These are phyloP conservation scores for Microplitis manilae DNA, from an alignment of 2,888 invertebrate species.

Conservation along the genomic window DNA sequence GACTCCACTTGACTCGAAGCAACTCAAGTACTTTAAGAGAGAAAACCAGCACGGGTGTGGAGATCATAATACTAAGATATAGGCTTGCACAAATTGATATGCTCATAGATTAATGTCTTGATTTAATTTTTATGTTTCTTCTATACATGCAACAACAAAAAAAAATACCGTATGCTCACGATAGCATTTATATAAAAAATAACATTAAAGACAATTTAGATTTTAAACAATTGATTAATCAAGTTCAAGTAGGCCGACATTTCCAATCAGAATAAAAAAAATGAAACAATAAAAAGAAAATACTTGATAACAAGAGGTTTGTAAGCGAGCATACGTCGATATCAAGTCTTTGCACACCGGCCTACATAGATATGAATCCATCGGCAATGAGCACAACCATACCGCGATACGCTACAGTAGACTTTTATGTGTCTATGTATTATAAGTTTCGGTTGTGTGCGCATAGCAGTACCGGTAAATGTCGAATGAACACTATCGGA, in stretches of 20 bases:
- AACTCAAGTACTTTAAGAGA: neutral
- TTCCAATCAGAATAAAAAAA: slow-evolving; percentile 10
- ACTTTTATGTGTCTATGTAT: neutral
- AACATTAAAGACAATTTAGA: too few relatives aligned
- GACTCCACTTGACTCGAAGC: neutral
- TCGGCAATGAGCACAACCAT: slow-evolving; percentile 4
- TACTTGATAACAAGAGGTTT: slow-evolving; percentile 10
- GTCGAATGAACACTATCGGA: slow-evolving; percentile 31
- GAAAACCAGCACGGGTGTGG: neutral
- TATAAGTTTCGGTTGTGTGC: slow-evolving; percentile 16
- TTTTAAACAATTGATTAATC: neutral
- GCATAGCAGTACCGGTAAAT: neutral
- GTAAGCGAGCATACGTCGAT: slow-evolving; percentile 13
- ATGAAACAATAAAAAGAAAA: slow-evolving; percentile 11
- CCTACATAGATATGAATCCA: slow-evolving; percentile 34
- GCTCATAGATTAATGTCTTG: too few relatives aligned
- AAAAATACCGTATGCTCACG: too few relatives aligned
- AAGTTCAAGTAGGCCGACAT: neutral
- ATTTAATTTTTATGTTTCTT: too few relatives aligned
- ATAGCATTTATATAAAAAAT: too few relatives aligned
- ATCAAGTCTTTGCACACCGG: slow-evolving; percentile 21
- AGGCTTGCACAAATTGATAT: too few relatives aligned
- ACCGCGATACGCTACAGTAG: neutral
- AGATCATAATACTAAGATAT: too few relatives aligned
- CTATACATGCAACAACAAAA: too few relatives aligned